Percentiles rank a stretch among this genome's conserved stretches.
Evolutionary conservation across 2,888 invertebrate genomes (phyloP).

Genomic region (Cryptocephalus primarius): DNA sequence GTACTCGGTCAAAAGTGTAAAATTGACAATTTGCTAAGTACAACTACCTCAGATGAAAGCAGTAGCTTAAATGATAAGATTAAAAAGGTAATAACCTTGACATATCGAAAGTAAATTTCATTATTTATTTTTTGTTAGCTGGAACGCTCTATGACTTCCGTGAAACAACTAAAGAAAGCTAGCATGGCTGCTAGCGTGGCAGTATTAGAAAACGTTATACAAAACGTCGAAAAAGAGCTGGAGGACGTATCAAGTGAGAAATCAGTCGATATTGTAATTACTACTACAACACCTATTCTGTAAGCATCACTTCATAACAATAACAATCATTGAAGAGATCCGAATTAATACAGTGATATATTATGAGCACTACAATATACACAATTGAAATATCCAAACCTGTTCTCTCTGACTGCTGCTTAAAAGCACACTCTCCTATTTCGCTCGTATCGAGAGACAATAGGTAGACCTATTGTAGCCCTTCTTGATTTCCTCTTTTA

Average conservation of each 20-base stretch:
- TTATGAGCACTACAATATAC: too few relatives aligned
- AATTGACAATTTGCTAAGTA: slow-evolving; percentile 16
- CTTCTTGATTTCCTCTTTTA: too few relatives aligned
- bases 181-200: slow-evolving; percentile 26
- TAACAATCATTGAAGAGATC: too few relatives aligned
- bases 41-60: not conserved
- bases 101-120: too few relatives aligned
- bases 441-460: too few relatives aligned
- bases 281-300: too few relatives aligned
- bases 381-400: too few relatives aligned
- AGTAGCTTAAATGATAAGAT: slow-evolving; percentile 14
- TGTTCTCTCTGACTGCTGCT: too few relatives aligned
- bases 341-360: not conserved
- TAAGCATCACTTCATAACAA: too few relatives aligned
- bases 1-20: slow-evolving; percentile 24
- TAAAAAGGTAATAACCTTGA: slow-evolving; percentile 11
- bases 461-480: too few relatives aligned
- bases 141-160: slow-evolving; percentile 9
- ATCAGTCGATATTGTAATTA: not conserved
- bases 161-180: slow-evolving; percentile 20
- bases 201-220: slow-evolving; percentile 27
- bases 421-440: too few relatives aligned
- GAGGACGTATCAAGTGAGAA: too few relatives aligned
- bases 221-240: slow-evolving; percentile 27
- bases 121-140: slow-evolving; percentile 5